phyloP scores from a whole-genome alignment of 1,140 invertebrate species.

The Drosophila tsacasi region DNA sequence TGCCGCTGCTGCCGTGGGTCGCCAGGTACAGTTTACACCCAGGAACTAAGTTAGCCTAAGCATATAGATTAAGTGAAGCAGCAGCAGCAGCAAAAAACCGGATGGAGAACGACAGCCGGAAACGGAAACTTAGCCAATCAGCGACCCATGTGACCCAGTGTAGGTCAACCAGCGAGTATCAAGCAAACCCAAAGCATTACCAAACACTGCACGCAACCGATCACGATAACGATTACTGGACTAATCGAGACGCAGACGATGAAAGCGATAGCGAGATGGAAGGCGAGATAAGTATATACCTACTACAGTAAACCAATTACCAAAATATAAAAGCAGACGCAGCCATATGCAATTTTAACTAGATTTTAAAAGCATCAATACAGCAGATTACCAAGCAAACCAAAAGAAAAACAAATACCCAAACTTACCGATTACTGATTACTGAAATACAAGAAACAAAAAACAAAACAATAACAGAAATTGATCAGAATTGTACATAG shows the following conservation, averaged over 20 bases:
- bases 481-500: slow-evolving; percentile 79
- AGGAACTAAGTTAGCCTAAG: slow-evolving; percentile 56
- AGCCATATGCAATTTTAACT: slow-evolving; percentile 82
- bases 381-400: slow-evolving; percentile 63
- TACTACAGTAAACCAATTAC: slow-evolving; percentile 76
- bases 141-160: slow-evolving; percentile 21
- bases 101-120: slow-evolving; percentile 35
- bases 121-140: slow-evolving; percentile 28
- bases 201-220: slow-evolving; percentile 40
- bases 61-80: slow-evolving; percentile 41
- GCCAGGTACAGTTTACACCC: slow-evolving; percentile 73
- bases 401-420: slow-evolving; percentile 57
- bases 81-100: slow-evolving; percentile 26
- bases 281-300: slow-evolving; percentile 69
- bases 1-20: slow-evolving; percentile 32
- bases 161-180: slow-evolving; percentile 27
- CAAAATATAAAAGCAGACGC: slow-evolving; percentile 77
- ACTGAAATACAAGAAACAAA: slow-evolving; percentile 41
- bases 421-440: slow-evolving; percentile 67
- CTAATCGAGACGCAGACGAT: slow-evolving; percentile 44
- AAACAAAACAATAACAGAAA: slow-evolving; percentile 53
- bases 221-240: slow-evolving; percentile 32
- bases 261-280: slow-evolving; percentile 50
- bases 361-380: slow-evolving; percentile 83
- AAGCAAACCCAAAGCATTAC: slow-evolving; percentile 54